These are phyloP conservation scores for Drosophila sechellia DNA, from an alignment of 1,140 invertebrate species.

Conservation along the genomic window DNA sequence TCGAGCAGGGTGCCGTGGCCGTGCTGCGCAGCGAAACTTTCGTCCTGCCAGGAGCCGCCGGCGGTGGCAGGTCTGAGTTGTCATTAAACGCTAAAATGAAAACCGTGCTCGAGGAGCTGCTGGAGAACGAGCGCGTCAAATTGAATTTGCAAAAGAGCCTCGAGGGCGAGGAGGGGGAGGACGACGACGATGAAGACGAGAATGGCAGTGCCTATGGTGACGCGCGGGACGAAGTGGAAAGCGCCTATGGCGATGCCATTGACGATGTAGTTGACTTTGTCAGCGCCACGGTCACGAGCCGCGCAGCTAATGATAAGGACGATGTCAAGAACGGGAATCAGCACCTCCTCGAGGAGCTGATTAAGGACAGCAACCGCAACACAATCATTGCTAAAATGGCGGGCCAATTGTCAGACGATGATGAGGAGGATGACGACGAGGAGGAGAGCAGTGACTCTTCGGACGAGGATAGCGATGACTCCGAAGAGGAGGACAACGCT, in stretches of 20 bases:
- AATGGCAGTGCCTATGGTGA: constrained; percentile 63
- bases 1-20: constrained; percentile 49
- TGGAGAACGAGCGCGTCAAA: constrained; percentile 84
- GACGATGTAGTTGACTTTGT: constrained; percentile 80
- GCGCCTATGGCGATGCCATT: constrained; percentile 69
- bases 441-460: constrained; percentile 71
- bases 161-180: constrained; percentile 56
- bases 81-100: constrained; percentile 85
- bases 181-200: constrained; percentile 44
- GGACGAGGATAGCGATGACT: constrained; percentile 71
- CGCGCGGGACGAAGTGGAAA: constrained; percentile 65
- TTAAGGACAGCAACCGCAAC: constrained; percentile 80
- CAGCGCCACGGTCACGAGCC: constrained; percentile 17
- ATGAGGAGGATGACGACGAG: constrained; percentile 67
- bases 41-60: constrained; percentile 55
- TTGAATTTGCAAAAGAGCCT: constrained; percentile 84
- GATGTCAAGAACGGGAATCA: constrained; percentile 77
- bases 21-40: constrained; percentile 79
- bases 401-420: constrained; percentile 61
- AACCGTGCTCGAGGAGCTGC: constrained; percentile 83
- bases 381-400: constrained; percentile 73
- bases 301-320: constrained; percentile 37
- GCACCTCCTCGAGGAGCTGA: constrained; percentile 71
- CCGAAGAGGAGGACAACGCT: constrained; percentile 73
- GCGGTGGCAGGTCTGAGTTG: constrained; percentile 64